Evolutionary conservation across 2,797 vertebrate genomes (phyloP), one percentile per base, ranked within the genome.

Genomic region (Clarias pachynema): DNA sequence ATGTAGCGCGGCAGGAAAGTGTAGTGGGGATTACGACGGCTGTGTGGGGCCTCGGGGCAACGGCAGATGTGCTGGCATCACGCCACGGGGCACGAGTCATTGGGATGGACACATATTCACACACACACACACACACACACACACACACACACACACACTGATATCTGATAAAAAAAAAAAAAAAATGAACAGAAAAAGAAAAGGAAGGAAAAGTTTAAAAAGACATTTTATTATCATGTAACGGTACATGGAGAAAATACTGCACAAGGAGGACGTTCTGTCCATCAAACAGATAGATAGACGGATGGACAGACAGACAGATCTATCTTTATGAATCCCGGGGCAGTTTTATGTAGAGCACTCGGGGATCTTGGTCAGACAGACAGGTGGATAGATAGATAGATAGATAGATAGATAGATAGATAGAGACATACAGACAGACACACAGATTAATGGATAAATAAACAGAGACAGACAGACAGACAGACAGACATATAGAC

Each of bases 41-140:
- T 95, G 93, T 95, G 93, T 94, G 94, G 95, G 96, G 94, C 93
- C 93, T 93, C 92, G 94, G 94, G 94, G 93, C 90, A 93, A 94
- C 95, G 95, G 95, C 95, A 96, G 96, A 96, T 96, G 96, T 95
- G 93, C 89, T 96, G 96, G 96, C 94, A 87, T 89, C 89, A 92
- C 91, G 95, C 96, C 95, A 96, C 92, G 85, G 95, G 95, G 95
- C 92, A 95, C 92, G 93, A 94, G 94, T 94, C 93, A 93, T 94
- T 93, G 93, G 95, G 94, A 93, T 92, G 92, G 94, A 94, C 93
- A 59, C 34, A 56, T 79, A 82, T 66, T 44, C 49, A 29, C 75
- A 40, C 34, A 37, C 66, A 34, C 65, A 6, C 63, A 29, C 63
- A 26, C 62, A 59, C 53, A 56, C 44, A 26, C 75, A 40, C 31